These are phyloP conservation scores for Hystrix brachyura DNA, from an alignment of 2,113 vertebrate species.

Conservation along the genomic window DNA sequence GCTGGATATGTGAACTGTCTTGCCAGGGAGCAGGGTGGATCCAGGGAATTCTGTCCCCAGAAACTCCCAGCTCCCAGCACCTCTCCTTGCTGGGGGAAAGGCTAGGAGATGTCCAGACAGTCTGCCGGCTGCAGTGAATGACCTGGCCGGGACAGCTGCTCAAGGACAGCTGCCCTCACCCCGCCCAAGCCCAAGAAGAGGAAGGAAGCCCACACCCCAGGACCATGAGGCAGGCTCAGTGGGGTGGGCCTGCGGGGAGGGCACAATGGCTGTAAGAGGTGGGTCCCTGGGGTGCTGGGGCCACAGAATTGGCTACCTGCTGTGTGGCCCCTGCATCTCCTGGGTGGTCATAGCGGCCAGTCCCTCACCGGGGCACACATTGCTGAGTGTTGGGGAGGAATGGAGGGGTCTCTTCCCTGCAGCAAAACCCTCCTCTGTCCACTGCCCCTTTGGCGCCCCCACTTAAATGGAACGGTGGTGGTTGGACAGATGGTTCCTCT, in stretches of 20 bases:
- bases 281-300: neutral
- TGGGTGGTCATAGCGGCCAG: neutral
- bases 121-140: neutral
- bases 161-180: neutral
- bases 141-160: neutral
- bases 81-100: neutral
- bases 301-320: no score
- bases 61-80: no score
- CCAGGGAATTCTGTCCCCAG: neutral
- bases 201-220: neutral
- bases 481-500: neutral
- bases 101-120: rapidly evolving
- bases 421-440: no score
- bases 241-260: neutral
- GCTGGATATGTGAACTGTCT: neutral
- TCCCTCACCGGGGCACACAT: neutral
- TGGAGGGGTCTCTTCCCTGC: neutral
- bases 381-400: no score
- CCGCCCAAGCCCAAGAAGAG: no score
- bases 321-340: neutral
- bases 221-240: neutral
- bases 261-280: neutral
- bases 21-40: neutral
- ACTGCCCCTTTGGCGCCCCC: no score
- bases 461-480: neutral